phyloP scores from a whole-genome alignment of 2,888 invertebrate species.

The Acronicta leporina region DNA sequence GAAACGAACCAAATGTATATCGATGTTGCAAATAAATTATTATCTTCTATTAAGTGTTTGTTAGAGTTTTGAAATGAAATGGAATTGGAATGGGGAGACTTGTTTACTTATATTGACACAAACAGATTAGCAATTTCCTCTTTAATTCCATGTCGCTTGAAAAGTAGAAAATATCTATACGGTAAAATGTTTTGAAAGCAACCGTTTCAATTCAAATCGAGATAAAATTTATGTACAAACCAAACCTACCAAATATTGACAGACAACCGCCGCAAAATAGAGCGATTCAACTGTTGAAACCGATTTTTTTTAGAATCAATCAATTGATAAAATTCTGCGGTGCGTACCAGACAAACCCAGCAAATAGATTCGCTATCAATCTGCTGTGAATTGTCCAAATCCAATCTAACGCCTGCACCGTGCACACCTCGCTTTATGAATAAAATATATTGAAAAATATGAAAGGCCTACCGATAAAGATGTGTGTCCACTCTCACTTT shows the following conservation, averaged over 20 bases:
- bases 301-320: constrained; percentile 55
- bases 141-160: background rate
- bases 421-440: constrained; percentile 40
- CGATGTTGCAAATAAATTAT: constrained; percentile 29
- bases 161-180: background rate
- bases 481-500: background rate
- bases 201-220: constrained; percentile 6
- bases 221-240: constrained; percentile 36
- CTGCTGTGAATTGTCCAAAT: constrained; percentile 65
- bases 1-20: constrained; percentile 28
- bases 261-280: constrained; percentile 42
- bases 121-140: constrained; percentile 1
- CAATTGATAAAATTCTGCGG: constrained; percentile 69
- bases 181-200: background rate
- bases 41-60: constrained; percentile 27
- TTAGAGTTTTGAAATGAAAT: constrained; percentile 17
- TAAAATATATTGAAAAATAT: constrained; percentile 53
- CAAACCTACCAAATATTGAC: constrained; percentile 47
- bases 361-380: constrained; percentile 64
- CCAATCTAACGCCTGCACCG: constrained; percentile 65
- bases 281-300: constrained; percentile 44
- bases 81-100: constrained; percentile 6
- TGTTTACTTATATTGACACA: constrained; percentile 12
- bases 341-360: constrained; percentile 59
- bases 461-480: constrained; percentile 13